Evolutionary conservation across 2,888 invertebrate species (phyloP).

Genomic region (Mycogona germanica): DNA sequence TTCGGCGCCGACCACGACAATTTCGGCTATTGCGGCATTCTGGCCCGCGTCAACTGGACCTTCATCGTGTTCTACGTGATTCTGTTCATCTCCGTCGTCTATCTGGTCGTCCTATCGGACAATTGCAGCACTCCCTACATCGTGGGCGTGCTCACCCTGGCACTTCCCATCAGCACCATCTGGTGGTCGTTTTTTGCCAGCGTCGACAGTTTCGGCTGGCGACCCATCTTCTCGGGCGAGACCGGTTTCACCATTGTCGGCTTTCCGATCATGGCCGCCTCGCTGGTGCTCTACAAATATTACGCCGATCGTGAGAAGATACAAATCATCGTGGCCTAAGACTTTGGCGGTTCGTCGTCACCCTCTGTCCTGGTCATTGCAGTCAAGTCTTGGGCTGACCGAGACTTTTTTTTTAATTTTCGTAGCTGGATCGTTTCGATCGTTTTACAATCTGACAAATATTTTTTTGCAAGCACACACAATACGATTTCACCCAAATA

Average conservation of each 20-base stretch:
- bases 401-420: too few relatives aligned
- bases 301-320: slow-evolving; percentile 17
- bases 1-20: slow-evolving; percentile 7
- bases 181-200: slow-evolving; percentile 20
- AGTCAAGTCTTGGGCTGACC: too few relatives aligned
- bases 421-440: too few relatives aligned
- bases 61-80: slow-evolving; percentile 15
- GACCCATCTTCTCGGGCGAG: slow-evolving; percentile 18
- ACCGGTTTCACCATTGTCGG: slow-evolving; percentile 20
- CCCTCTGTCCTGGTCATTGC: too few relatives aligned
- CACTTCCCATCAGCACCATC: slow-evolving; percentile 18
- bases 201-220: slow-evolving; percentile 12
- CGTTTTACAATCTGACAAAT: too few relatives aligned
- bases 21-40: neutral
- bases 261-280: slow-evolving; percentile 17
- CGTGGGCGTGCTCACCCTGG: slow-evolving; percentile 14
- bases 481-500: too few relatives aligned
- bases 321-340: slow-evolving; percentile 2
- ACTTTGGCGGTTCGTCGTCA: neutral
- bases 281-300: slow-evolving; percentile 17
- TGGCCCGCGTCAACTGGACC: slow-evolving; percentile 11
- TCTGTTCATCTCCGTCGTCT: slow-evolving; percentile 14
- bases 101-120: slow-evolving; percentile 9
- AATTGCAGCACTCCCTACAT: slow-evolving; percentile 18
- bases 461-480: too few relatives aligned